Conservation (phyloP, 2,113 vertebrate genomes). For the Python bivittatus region DNA sequence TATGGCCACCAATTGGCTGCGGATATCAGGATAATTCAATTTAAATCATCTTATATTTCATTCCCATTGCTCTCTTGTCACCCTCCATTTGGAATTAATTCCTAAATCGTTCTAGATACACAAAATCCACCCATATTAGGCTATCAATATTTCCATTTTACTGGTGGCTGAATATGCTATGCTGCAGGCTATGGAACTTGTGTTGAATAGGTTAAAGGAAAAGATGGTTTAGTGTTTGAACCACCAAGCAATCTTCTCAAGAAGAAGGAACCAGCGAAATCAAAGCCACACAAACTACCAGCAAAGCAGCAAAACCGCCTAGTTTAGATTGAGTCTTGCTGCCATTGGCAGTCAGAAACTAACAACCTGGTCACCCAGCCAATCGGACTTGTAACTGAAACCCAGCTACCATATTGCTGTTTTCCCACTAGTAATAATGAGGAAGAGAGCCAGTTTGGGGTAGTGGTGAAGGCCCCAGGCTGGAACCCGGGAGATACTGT, state of each 20-base stretch:
- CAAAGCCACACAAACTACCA: no score
- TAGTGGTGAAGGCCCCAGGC: not conserved
- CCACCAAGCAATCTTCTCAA: not conserved
- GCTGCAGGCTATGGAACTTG: not conserved
- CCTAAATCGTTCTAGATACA: not conserved
- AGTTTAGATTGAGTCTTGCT: not conserved
- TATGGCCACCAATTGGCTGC: not conserved
- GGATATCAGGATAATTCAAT: not conserved
- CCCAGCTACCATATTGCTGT: no score
- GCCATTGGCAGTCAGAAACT: no score
- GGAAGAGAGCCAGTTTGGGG: not conserved
- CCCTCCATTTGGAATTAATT: not conserved
- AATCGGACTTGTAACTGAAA: no score
- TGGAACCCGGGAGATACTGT: not conserved
- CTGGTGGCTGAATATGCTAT: accelerated
- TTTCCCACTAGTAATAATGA: not conserved
- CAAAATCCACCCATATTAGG: constrained; percentile 12
- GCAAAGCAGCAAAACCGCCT: no score
- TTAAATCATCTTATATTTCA: not conserved
- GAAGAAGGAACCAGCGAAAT: not conserved
- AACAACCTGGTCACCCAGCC: no score
- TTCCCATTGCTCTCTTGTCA: not conserved
- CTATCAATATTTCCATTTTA: not conserved
- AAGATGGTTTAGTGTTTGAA: not conserved
- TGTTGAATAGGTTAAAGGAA: not conserved